Percentiles rank a stretch among this genome's conserved stretches.
phyloP scores from a whole-genome alignment of 1,140 invertebrate species.

The Yoshiicerus persimilis region DNA sequence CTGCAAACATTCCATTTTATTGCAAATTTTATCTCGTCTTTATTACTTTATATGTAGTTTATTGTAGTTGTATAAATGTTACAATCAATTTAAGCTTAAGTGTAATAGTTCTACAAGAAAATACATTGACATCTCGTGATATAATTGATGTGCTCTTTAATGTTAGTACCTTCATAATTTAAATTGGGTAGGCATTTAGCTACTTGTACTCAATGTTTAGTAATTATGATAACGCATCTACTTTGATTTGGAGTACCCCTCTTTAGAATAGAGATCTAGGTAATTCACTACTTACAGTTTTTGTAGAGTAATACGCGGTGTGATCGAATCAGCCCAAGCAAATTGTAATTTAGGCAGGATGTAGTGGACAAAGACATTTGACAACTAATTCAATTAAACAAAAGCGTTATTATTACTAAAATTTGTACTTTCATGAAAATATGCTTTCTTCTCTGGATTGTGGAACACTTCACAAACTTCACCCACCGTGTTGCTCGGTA shows the following conservation, averaged over 20 bases:
- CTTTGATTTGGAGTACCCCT: neutral
- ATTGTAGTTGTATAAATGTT: neutral
- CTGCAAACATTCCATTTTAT: neutral
- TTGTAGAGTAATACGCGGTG: neutral
- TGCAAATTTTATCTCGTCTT: neutral
- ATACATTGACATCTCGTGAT: neutral
- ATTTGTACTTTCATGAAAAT: too few species aligned
- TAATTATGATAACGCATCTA: neutral
- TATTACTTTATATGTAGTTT: neutral
- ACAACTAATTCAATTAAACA: neutral
- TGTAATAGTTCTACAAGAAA: too few species aligned
- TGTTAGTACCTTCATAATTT: neutral
- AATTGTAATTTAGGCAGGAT: neutral
- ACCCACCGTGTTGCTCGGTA: too few species aligned
- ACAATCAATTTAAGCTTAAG: neutral
- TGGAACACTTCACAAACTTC: too few species aligned
- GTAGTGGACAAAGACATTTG: neutral
- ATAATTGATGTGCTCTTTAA: neutral
- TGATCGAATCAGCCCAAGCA: neutral
- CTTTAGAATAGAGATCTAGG: neutral
- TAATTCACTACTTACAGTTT: neutral
- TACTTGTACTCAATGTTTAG: too few species aligned
- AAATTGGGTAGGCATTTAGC: neutral
- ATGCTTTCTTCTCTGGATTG: too few species aligned
- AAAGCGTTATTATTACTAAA: neutral